phyloP scores from a whole-genome alignment of 2,888 invertebrate species.

The Drosophila demipolita region DNA sequence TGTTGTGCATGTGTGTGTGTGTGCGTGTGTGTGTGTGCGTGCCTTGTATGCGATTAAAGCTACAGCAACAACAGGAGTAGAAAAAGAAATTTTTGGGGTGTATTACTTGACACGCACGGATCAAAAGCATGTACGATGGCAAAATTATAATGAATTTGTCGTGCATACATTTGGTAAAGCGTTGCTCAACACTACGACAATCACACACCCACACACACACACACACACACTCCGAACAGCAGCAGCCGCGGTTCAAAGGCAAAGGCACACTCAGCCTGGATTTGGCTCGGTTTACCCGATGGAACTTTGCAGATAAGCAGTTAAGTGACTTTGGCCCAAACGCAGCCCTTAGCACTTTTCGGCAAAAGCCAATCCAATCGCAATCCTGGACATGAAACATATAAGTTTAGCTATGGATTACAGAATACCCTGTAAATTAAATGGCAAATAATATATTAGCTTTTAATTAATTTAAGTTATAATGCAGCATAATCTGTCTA shows the following conservation, averaged over 20 bases:
- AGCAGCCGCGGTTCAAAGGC: slow-evolving; percentile 17
- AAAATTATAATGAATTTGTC: slow-evolving; percentile 79
- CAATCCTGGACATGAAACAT: slow-evolving; percentile 51
- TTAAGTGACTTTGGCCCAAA: slow-evolving; percentile 65
- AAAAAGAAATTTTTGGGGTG: slow-evolving; percentile 60
- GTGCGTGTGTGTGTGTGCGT: slow-evolving; percentile 34
- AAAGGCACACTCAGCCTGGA: slow-evolving; percentile 42
- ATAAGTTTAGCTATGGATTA: slow-evolving; percentile 46
- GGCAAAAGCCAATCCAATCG: slow-evolving; percentile 35
- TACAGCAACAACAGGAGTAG: slow-evolving; percentile 30
- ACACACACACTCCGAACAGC: slow-evolving; percentile 16
- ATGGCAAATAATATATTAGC: background rate
- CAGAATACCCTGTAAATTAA: slow-evolving; percentile 23
- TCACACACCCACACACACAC: slow-evolving; percentile 12
- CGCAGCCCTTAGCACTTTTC: slow-evolving; percentile 41
- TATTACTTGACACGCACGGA: slow-evolving; percentile 74
- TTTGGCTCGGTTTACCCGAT: slow-evolving; percentile 66
- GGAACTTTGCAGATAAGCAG: slow-evolving; percentile 67
- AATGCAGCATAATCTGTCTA: background rate
- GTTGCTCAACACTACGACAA: slow-evolving; percentile 34
- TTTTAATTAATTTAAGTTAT: background rate
- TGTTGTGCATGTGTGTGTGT: slow-evolving; percentile 1
- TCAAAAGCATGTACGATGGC: slow-evolving; percentile 39
- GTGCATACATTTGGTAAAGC: slow-evolving; percentile 60
- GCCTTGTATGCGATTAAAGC: slow-evolving; percentile 31